These are phyloP conservation scores for Anoplopoma fimbria DNA, from an alignment of 2,113 vertebrate genomes.

Conservation along the genomic window DNA sequence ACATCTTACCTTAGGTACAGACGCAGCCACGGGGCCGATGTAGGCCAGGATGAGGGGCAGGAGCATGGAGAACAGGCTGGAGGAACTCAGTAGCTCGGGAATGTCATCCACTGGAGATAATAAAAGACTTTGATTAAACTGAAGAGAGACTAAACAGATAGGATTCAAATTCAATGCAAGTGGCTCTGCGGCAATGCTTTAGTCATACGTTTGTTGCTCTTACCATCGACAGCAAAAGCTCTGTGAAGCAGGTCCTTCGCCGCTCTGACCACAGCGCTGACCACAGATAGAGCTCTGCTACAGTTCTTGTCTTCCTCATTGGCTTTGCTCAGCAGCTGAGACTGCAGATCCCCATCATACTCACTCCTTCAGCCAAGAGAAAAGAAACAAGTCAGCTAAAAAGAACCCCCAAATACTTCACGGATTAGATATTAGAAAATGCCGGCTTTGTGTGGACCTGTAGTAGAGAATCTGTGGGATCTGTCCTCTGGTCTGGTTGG, in stretches of 20 bases:
- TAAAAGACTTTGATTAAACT: conserved; percentile 26
- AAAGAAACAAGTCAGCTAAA: not conserved
- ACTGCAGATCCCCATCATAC: conserved; percentile 97
- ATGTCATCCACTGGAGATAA: conserved; percentile 93
- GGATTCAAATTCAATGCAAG: not conserved
- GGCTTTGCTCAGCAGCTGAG: conserved; percentile 97
- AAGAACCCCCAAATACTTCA: not conserved
- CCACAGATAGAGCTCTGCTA: conserved; percentile 95
- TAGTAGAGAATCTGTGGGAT: conserved; percentile 99
- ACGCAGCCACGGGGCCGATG: conserved; percentile 97
- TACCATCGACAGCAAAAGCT: conserved; percentile 97
- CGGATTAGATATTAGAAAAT: not conserved
- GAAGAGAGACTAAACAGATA: not conserved
- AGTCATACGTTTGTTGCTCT: conserved; percentile 56
- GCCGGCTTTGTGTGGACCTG: conserved; percentile 83
- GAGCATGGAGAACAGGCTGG: conserved; percentile 98
- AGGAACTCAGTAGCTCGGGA: conserved; percentile 97
- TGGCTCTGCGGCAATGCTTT: not conserved
- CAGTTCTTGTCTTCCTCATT: conserved; percentile 99
- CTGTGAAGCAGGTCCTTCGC: conserved; percentile 97
- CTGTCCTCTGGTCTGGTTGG: conserved; percentile 97
- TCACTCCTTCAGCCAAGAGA: conserved; percentile 88
- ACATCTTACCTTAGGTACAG: conserved; percentile 93
- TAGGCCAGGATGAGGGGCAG: conserved; percentile 98
- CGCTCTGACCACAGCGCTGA: conserved; percentile 94